Base-by-base conservation (phyloP, 2,797 vertebrate genomes). In the Molossus molossus region DNA sequence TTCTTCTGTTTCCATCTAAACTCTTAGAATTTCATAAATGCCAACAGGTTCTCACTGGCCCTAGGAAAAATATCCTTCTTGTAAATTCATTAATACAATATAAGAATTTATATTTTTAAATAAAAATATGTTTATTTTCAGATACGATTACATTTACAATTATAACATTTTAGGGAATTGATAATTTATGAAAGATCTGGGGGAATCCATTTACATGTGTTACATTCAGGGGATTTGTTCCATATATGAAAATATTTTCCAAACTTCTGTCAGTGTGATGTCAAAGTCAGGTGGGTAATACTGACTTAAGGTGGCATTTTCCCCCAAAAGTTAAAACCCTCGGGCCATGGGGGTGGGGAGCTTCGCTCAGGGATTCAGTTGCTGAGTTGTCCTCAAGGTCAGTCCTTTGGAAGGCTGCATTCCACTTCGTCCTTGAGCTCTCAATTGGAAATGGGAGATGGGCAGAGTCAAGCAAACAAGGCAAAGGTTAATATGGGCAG, bases 401-500 rank as follows among this genome's bases (percentile, higher is more conserved):
- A 89, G 69, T 65, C 62, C 70, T 77, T 80, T 64, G 84, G 70
- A 82, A 60, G 58, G 82, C 55, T 45, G 53, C 23, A 55, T 27
- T 89, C 58, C n/a, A 79, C 72, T 92, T 77, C 87, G 65, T 94
- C 86, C 86, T 92, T 84, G 86, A 92, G 87, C 37, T 75, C 91
- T 95, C 86, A 53, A 27, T 79, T 82, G 57, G 55, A 96, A 97
- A 98, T 90, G 84, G 95, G 97, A 97, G 95, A 92, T 96, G 89
- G 73, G 80, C 84, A 86, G 91, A 97, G 97, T 98, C 95, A 97
- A 96, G 96, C 96, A 97, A 98, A 97, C 95, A 96, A 97, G 94
- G 95, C 97, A 95, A 96, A 97, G 97, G 96, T 97, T 97, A 97
- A 97, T 85, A 80, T 0, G 2, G 81, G 86, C 45, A 90, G 93